A percentile compares a stretch with the other conserved stretches of the same genome.
phyloP scores from a whole-genome alignment of 2,113 vertebrate genomes.

The Myocastor coypus region DNA sequence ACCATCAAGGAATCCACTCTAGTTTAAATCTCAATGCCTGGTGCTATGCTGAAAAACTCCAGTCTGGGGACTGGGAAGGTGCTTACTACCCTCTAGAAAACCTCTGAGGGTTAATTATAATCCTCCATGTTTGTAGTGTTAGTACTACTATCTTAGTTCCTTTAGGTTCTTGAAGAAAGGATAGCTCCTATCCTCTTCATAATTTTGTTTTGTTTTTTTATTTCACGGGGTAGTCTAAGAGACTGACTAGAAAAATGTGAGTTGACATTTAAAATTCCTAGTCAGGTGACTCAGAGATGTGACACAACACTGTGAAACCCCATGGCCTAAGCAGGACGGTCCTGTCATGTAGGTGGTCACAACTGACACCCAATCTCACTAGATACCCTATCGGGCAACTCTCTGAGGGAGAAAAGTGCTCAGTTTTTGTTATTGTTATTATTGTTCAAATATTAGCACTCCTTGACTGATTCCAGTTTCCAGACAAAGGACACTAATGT shows the following conservation, averaged over 20 bases:
- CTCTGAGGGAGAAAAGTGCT: not conserved
- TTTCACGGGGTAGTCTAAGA: not conserved
- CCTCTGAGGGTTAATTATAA: not conserved
- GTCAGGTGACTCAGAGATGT: not conserved
- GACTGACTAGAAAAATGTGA: not conserved
- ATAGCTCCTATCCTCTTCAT: not conserved
- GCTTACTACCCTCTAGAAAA: not conserved
- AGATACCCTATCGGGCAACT: not conserved
- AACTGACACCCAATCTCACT: not conserved
- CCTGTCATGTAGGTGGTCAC: not conserved
- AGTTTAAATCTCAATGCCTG: not conserved
- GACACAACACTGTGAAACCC: not conserved
- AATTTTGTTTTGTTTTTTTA: constrained; percentile 13
- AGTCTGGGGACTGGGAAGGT: not conserved
- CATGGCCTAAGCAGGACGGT: not conserved
- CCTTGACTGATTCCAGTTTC: not conserved
- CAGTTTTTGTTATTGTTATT: not conserved
- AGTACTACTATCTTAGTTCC: not conserved
- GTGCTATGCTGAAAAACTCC: not conserved
- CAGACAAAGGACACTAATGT: not conserved
- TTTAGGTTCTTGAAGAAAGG: not conserved
- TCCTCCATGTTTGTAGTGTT: not conserved
- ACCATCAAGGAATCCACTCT: not conserved
- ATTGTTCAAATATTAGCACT: not conserved
- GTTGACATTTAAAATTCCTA: not conserved